Conservation (phyloP, 1,140 invertebrate species). For the Scylla paramamosain region DNA sequence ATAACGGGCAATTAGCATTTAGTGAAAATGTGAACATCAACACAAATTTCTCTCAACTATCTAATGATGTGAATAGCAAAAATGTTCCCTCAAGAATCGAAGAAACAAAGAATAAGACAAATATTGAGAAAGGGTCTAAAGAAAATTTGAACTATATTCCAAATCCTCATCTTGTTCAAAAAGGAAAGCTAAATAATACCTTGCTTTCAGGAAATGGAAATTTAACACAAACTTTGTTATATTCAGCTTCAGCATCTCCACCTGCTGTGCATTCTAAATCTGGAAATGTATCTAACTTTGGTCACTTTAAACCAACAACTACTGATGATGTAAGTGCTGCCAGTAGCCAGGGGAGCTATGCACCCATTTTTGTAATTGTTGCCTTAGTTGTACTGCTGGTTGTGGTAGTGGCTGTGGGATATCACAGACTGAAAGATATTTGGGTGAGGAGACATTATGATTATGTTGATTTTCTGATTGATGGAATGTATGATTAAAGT, state of each 20-base stretch:
- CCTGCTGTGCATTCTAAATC: not conserved
- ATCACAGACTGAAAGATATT: not conserved
- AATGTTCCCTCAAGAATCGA: not conserved
- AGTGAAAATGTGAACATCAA: not conserved
- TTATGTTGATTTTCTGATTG: not conserved
- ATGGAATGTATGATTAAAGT: slow-evolving; percentile 8
- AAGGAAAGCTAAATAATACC: not conserved
- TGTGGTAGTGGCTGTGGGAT: not conserved
- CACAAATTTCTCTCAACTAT: not conserved
- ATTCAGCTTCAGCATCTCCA: not conserved
- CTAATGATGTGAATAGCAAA: not conserved
- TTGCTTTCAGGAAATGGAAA: not conserved
- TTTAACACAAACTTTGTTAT: not conserved
- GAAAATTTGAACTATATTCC: not conserved
- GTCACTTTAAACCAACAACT: slow-evolving; percentile 14
- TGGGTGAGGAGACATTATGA: not conserved
- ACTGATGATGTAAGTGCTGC: not conserved
- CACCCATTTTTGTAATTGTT: not conserved
- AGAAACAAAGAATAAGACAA: not conserved
- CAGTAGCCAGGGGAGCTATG: not conserved
- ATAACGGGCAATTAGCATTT: not conserved
- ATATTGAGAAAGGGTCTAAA: not conserved
- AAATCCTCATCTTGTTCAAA: slow-evolving; percentile 25
- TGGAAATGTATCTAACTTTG: not conserved
- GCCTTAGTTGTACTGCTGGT: not conserved